Base-by-base conservation (phyloP, 2,113 vertebrate species). In the Corythoichthys haematopterus region DNA sequence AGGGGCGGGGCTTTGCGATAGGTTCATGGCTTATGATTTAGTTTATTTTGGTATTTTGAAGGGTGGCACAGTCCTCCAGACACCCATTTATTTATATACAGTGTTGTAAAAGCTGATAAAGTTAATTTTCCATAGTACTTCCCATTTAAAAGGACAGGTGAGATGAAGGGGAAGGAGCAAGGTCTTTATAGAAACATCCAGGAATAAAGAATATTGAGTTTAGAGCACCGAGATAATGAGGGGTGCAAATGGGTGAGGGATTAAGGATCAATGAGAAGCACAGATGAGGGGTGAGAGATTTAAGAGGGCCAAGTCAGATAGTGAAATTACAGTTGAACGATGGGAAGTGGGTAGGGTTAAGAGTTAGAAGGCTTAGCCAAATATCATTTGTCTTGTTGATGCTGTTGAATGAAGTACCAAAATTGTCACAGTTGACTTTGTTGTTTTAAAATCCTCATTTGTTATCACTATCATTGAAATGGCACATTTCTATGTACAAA, bases 291-390 rank as follows among this genome's bases (percentile, higher is more conserved):
- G 53, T n/a, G 72, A 76, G 71, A 80, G 78, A 73, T 78, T 73
- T 64, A 71, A 80, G 72, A 79, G 75, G 72, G 57, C 69, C 51
- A 57, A n/a, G 71, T 74, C 70, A 63, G 81, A 85, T 85, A 79
- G 80, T 66, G 77, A 86, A 84, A 84, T 86, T 74, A 84, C 70
- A 85, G 64, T 57, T 83, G 66, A 84, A 55, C 40, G 47, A 56
- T 65, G 51, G 65, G 59, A 70, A 69, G 70, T 64, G 68, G 69
- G 66, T 14, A 48, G 75, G 69, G 82, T 78, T 72, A 68, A 72
- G 76, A 73, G 68, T 71, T 56, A 69, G 75, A 72, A 51, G 68
- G 78, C 75, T 67, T 78, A 66, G 36, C 40, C 15, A 74, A 64
- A 59, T 72, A 68, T 38, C 51, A 56, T 64, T 73, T 65, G 59